Base-by-base conservation (phyloP, 2,113 vertebrate genomes). In the Ploceus nigricollis region DNA sequence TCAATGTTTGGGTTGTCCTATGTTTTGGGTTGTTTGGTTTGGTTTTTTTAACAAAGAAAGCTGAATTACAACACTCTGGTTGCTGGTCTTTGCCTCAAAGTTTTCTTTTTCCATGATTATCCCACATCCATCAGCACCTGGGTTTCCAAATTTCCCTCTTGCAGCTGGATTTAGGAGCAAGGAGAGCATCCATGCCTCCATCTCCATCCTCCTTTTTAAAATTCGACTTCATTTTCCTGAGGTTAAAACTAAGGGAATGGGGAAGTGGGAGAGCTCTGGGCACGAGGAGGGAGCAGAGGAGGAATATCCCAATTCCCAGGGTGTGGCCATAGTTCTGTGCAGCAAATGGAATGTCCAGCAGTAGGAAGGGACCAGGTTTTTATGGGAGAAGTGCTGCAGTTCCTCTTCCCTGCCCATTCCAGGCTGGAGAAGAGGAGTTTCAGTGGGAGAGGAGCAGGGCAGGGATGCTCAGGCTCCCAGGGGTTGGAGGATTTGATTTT, bases 1-100 rank as follows among this genome's bases (percentile, higher is more conserved):
- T 97, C 33, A 77, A 89, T 89, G 91, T 96, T 94, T 53, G 65
- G 92, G 91, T 94, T 85, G 82, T 93, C 75, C 60, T 40, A 13
- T 73, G 87, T 97, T 91, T 94, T 77, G 79, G 93, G 88, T 92
- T 56, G 39, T 57, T 80, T 82, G 47, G 65, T 69, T 78, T 64
- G 47, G 35, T 27, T 96, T 96, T 97, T 97, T 91, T 96, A 96
- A 93, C 97, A 97, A 97, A 97, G 73, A 77, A 81, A 88, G 95
- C 95, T 92, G 83, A 97, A 95, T 97, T 94, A 90, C 71, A 96
- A 94, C n/a, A 68, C 23, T 51, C 25, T 56, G 3, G 37, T 72
- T 21, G 63, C 60, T 57, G 63, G 90, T 96, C 51, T 95, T 85
- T 95, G 95, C 69, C 65, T 92, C 10, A 63, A 44, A 2, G 11